Base-by-base conservation (phyloP, 2,113 vertebrate species). In the Rattus rattus region DNA sequence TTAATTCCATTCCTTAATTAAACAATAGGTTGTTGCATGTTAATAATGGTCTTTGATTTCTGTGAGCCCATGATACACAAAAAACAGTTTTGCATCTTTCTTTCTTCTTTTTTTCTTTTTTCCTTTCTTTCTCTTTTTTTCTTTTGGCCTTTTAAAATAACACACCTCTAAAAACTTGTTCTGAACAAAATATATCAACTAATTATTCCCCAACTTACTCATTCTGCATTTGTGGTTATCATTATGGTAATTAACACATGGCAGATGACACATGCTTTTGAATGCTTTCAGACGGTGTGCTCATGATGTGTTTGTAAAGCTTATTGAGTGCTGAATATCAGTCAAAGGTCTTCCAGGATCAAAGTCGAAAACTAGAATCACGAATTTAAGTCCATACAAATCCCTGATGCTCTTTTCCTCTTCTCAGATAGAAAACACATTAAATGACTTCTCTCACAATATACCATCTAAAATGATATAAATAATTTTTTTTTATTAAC, bases 161-260 rank as follows among this genome's bases (percentile, higher is more conserved):
- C 7, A 73, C 65, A 36, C 36, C 13, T 92, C 30, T 91, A 39
- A 89, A 90, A 90, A 88, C 43, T 36, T 92, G 16, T 63, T 83
- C 47, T 81, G n/a, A 43, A 73, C 14, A 77, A 93, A 76, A 97
- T 70, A 65, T 10, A 17, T 28, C 76, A 43, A 69, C n/a, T 28
- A 49, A 77, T 75, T 94, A 89, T 47, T 36, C 79, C 72, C 1
- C 0, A 54, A 70, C 7, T n/a, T 89, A 85, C 4, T 94, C 11
- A 39, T 67, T 92, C 94, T 92, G 5, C 19, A 76, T 83, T 92
- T 94, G 39, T 69, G 70, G 28, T 22, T 75, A 75, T 92, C 69
- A 79, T 92, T 92, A 36, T 52, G 56, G 16, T 88, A 95, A 94
- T 94, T 81, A 88, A 93, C 93, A 81, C 88, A 63, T 72, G 49